Conservation (phyloP, 2,797 vertebrate species). For the Sebastes oblongus region DNA sequence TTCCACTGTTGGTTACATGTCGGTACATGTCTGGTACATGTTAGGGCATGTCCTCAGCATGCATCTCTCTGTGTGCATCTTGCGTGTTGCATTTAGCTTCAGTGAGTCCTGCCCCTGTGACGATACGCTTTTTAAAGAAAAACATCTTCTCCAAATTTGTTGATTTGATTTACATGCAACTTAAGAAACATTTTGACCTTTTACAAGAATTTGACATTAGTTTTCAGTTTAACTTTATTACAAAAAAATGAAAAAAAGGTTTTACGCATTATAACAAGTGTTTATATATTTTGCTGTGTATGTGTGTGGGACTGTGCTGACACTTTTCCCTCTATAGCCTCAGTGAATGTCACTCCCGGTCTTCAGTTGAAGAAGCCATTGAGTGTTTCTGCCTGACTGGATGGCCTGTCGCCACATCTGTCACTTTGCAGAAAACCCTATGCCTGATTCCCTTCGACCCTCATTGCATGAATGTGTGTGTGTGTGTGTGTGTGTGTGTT, state of each 20-base stretch:
- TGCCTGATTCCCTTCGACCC: constrained; percentile 47
- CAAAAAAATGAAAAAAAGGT: neutral
- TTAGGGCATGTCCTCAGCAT: constrained; percentile 46
- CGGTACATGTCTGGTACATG: constrained; percentile 27
- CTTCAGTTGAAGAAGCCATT: constrained; percentile 48
- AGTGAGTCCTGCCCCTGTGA: neutral
- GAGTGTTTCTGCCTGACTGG: constrained; percentile 72
- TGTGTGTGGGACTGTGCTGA: neutral
- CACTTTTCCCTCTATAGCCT: constrained; percentile 27
- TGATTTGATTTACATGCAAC: neutral
- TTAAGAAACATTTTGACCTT: neutral
- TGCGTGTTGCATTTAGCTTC: neutral
- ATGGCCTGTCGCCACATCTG: constrained; percentile 70
- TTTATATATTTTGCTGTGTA: neutral
- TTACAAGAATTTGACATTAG: neutral
- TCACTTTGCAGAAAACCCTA: constrained; percentile 61
- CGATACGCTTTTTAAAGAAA: neutral
- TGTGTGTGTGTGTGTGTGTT: neutral
- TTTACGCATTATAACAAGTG: neutral
- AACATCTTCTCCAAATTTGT: neutral
- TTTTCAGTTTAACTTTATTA: neutral
- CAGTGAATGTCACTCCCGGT: constrained; percentile 62
- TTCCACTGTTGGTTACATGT: constrained; percentile 15
- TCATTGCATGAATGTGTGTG: neutral
- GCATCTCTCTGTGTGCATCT: neutral